These are phyloP conservation scores for Rousettus leschenaultii DNA, from an alignment of 2,113 vertebrate genomes.

Conservation along the genomic window DNA sequence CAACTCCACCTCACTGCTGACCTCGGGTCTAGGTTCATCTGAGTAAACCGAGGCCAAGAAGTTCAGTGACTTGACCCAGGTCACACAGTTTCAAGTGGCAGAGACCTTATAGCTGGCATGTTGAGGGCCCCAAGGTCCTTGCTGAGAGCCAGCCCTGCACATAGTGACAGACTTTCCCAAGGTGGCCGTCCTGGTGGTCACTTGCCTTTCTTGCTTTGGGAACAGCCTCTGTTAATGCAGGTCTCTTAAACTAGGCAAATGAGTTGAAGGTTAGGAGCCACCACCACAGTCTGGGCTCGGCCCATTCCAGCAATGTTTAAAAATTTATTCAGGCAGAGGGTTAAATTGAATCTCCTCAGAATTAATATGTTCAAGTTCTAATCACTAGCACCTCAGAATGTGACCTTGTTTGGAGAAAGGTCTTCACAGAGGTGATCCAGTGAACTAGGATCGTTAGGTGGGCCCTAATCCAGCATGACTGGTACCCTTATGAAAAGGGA, in stretches of 20 bases:
- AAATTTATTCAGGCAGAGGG: neutral
- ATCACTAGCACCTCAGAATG: neutral
- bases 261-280: neutral
- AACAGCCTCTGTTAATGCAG: accelerated
- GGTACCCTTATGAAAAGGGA: neutral
- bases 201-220: too few relatives aligned
- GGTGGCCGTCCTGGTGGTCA: neutral
- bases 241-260: neutral
- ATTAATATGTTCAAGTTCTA: neutral
- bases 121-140: neutral
- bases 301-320: neutral
- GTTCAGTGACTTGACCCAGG: neutral
- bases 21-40: neutral
- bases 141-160: accelerated
- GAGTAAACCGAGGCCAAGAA: neutral
- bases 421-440: neutral
- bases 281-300: neutral
- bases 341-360: neutral
- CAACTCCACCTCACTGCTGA: accelerated
- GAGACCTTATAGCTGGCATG: accelerated
- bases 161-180: accelerated
- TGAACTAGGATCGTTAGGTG: neutral
- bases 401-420: neutral
- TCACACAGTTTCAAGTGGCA: neutral
- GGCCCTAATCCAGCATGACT: neutral